Percentiles rank a stretch among this genome's conserved stretches.
Evolutionary conservation across 2,797 vertebrate species (phyloP).

Genomic region (Tamandua tetradactyla): DNA sequence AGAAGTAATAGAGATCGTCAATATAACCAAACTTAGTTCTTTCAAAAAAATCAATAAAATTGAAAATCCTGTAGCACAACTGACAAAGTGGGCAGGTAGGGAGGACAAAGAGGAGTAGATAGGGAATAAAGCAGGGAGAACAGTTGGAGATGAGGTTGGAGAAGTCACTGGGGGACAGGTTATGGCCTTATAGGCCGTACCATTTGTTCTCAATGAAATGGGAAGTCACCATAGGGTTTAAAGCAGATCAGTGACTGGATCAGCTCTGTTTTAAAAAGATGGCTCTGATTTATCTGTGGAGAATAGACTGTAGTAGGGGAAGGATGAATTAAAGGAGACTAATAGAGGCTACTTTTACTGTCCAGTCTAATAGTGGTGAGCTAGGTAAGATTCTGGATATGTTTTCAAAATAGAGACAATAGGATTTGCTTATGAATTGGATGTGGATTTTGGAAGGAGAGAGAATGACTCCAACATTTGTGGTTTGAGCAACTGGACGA

Average conservation of each 20-base stretch:
- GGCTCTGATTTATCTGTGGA: neutral
- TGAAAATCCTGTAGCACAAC: neutral
- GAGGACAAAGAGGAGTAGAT: too few species aligned
- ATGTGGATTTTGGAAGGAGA: neutral
- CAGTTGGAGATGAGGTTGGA: neutral
- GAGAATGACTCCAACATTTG: neutral
- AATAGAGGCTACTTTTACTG: neutral
- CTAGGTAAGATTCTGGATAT: too few species aligned
- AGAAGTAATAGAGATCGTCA: neutral
- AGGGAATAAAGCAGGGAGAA: too few species aligned
- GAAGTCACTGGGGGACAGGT: neutral
- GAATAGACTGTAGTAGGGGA: neutral
- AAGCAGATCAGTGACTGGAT: neutral
- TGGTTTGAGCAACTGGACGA: neutral
- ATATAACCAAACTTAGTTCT: neutral
- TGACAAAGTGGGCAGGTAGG: neutral
- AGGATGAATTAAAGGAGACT: neutral
- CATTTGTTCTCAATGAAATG: neutral
- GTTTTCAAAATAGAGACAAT: neutral
- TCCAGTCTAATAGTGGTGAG: too few species aligned
- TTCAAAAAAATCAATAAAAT: neutral
- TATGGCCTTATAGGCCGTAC: neutral
- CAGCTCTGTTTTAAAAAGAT: neutral
- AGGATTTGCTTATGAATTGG: neutral
- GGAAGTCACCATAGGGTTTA: neutral